Conservation (phyloP, 2,797 vertebrate species). For the Zenarchopterus dispar region DNA sequence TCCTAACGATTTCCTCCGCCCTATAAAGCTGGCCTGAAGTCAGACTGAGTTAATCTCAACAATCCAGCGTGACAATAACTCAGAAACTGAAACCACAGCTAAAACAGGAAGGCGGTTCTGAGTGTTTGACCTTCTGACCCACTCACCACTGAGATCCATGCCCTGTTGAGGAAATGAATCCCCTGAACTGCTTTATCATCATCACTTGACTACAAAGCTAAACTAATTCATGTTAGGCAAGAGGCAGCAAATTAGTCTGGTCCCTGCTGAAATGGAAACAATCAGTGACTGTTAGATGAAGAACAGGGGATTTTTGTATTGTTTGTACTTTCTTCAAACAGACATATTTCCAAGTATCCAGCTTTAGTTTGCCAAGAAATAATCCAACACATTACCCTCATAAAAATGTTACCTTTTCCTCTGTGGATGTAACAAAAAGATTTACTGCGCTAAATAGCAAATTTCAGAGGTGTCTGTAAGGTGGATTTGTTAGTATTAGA, state of each 20-base stretch:
- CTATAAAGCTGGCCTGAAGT: slow-evolving; percentile 57
- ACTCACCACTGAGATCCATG: slow-evolving; percentile 46
- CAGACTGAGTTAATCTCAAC: slow-evolving; percentile 48
- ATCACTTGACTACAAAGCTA: slow-evolving; percentile 57
- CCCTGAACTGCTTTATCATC: slow-evolving; percentile 49
- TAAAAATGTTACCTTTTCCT: neutral
- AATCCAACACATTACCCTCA: neutral
- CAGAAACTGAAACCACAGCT: slow-evolving; percentile 51
- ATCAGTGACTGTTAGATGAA: slow-evolving; percentile 4
- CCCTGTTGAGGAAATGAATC: slow-evolving; percentile 63
- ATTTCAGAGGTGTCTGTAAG: neutral
- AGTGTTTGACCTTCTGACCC: slow-evolving; percentile 66
- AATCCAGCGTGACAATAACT: slow-evolving; percentile 57
- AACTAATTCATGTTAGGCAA: slow-evolving; percentile 29
- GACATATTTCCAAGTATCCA: slow-evolving; percentile 1
- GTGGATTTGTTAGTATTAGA: neutral
- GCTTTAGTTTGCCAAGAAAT: neutral
- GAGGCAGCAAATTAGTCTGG: slow-evolving; percentile 41
- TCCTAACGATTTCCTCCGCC: slow-evolving; percentile 54
- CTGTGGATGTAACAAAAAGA: neutral
- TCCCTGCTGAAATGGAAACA: slow-evolving; percentile 17
- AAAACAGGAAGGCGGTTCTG: slow-evolving; percentile 41
- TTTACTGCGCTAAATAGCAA: neutral
- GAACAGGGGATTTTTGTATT: neutral
- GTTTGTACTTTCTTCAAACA: slow-evolving; percentile 3